Evolutionary conservation across 2,888 invertebrate genomes (phyloP).

Genomic region (Eulithis testata): DNA sequence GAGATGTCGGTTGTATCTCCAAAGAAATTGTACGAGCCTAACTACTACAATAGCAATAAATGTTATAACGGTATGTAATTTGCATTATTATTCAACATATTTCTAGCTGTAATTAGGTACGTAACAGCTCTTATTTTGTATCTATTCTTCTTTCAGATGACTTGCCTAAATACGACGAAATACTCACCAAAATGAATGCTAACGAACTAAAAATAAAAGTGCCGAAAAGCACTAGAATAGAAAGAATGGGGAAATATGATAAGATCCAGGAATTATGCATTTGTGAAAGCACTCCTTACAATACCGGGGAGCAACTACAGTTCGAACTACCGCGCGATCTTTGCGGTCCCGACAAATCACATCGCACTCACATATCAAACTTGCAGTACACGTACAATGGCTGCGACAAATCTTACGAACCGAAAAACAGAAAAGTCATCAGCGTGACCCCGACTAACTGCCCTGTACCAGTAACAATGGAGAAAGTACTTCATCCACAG

Average conservation of each 20-base stretch:
- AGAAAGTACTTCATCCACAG: slow-evolving; percentile 65
- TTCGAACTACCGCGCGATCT: slow-evolving; percentile 69
- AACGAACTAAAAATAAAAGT: slow-evolving; percentile 77
- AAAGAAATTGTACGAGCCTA: slow-evolving; percentile 45
- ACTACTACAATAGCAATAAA: slow-evolving; percentile 31
- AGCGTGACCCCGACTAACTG: slow-evolving; percentile 76
- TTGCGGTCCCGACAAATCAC: slow-evolving; percentile 53
- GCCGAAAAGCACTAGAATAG: slow-evolving; percentile 71
- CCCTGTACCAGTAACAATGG: slow-evolving; percentile 70
- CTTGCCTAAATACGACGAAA: slow-evolving; percentile 70
- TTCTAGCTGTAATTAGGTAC: background rate
- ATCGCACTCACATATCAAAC: slow-evolving; percentile 65
- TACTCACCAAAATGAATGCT: slow-evolving; percentile 75
- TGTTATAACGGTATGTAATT: slow-evolving; percentile 47
- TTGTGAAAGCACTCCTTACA: slow-evolving; percentile 69
- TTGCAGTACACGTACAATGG: slow-evolving; percentile 69
- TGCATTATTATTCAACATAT: background rate
- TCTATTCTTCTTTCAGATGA: slow-evolving; percentile 51
- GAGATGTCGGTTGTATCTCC: slow-evolving; percentile 54
- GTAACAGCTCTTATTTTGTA: background rate
- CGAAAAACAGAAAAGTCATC: slow-evolving; percentile 61
- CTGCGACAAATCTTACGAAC: slow-evolving; percentile 55
- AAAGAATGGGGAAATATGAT: slow-evolving; percentile 70
- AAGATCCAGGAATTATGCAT: slow-evolving; percentile 72
- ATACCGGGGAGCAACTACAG: slow-evolving; percentile 76